A percentile compares a stretch with the other conserved stretches of the same genome.
These are phyloP conservation scores for Holothuria scabra DNA, from an alignment of 53 echinoderm and acorn worm species.

Conservation along the genomic window DNA sequence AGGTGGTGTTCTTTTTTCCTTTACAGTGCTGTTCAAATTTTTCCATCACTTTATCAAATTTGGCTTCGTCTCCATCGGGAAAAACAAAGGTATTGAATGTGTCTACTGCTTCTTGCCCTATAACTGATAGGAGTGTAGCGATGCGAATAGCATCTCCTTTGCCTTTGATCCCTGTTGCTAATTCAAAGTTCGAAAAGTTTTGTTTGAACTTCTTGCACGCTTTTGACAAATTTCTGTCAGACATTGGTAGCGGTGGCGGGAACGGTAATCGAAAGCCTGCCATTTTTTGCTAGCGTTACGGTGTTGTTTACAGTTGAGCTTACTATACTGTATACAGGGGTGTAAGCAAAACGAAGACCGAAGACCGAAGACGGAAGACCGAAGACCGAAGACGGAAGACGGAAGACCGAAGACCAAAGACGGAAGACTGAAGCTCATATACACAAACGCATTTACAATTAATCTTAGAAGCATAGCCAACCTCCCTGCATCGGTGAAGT, in stretches of 20 bases:
- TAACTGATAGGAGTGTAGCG: slow-evolving; percentile 60
- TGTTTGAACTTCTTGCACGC: slow-evolving; percentile 53
- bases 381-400: too few species aligned
- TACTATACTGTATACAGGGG: too few species aligned
- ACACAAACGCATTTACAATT: too few species aligned
- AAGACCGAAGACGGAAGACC: too few species aligned
- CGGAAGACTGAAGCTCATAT: too few species aligned
- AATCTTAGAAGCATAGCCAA: too few species aligned
- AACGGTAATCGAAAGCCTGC: slow-evolving; percentile 53
- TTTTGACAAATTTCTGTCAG: slow-evolving; percentile 37
- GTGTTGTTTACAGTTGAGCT: too few species aligned
- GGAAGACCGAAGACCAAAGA: too few species aligned
- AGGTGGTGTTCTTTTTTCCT: slow-evolving; percentile 59
- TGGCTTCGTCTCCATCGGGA: slow-evolving; percentile 32
- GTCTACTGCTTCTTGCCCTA: slow-evolving; percentile 59
- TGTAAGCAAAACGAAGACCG: too few species aligned
- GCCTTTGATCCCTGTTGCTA: slow-evolving; percentile 47
- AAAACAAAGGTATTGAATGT: slow-evolving; percentile 72
- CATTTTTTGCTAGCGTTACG: background rate
- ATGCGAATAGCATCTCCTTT: slow-evolving; percentile 53
- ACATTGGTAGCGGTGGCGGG: slow-evolving; percentile 49
- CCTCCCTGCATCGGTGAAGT: too few species aligned
- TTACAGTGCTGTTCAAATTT: slow-evolving; percentile 63
- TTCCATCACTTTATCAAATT: slow-evolving; percentile 45
- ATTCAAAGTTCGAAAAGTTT: slow-evolving; percentile 47